Base-by-base conservation (phyloP, 2,113 vertebrate genomes). In the Cynopterus brachyotis region DNA sequence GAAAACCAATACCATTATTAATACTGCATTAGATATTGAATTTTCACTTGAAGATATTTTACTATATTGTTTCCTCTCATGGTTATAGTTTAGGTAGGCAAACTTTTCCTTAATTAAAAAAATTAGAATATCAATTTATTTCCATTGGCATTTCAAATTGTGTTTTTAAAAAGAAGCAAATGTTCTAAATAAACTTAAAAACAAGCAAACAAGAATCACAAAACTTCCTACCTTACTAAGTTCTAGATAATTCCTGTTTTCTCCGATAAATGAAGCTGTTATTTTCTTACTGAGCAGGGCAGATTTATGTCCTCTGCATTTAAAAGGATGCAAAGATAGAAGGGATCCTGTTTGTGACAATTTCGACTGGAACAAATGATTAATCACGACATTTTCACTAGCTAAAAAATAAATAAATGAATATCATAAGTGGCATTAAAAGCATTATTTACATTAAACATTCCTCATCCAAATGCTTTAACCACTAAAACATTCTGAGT, bases 321-420 rank as follows among this genome's bases (percentile, higher is more conserved):
- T 99, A 64, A 99, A 96, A 64, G 99, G 98, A 95, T 96, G 99
- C 16, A 99, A 98, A 79, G 99, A 99, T 91, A 99, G 94, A 97
- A 99, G 99, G 37, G 99, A 99, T 94, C 99, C 99, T 7, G 99
- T 99, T 92, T 99, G 99, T 87, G 99, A 99, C 98, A 99, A 97
- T 97, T 99, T 99, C 94, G 99, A 99, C 98, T 99, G 99, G 98
- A 99, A 99, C 98, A 99, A 98, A 55, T 99, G 99, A 97, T 98
- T 99, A 98, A 99, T 98, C 96, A 99, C 98, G 79, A 99, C 98
- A 37, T 99, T 99, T 98, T 99, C 99, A 97, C 99, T 99, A 94
- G 99, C 99, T 99, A 97, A 90, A 98, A 98, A 97, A 97, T 96
- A 97, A 97, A 97, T 72, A 50, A 70, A 59, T 35, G 3, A 19